These are phyloP conservation scores for Atethmia centrago DNA, from an alignment of 2,888 invertebrate genomes.

Conservation along the genomic window DNA sequence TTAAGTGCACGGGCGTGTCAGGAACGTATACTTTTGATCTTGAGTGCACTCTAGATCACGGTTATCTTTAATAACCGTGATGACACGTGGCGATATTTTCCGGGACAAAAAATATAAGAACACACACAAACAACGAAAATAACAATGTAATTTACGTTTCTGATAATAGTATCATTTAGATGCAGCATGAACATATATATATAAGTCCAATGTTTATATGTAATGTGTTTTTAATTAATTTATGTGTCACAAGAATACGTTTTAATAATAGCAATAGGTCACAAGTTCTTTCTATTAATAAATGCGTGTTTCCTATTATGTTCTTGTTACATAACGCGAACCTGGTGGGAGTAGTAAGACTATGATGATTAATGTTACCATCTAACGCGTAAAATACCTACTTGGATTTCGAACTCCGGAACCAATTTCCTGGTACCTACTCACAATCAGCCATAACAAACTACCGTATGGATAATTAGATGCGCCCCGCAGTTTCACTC, in stretches of 20 bases:
- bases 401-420: slow-evolving; percentile 11
- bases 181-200: slow-evolving; percentile 10
- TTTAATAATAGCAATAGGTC: slow-evolving; percentile 49
- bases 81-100: slow-evolving; percentile 33
- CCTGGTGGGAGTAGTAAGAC: background rate
- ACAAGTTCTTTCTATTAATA: slow-evolving; percentile 61
- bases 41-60: slow-evolving; percentile 16
- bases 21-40: slow-evolving; percentile 20
- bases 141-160: slow-evolving; percentile 40
- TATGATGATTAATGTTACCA: background rate
- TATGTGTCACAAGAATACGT: slow-evolving; percentile 52
- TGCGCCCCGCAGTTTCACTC: too few relatives aligned
- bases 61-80: slow-evolving; percentile 24
- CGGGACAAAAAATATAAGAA: slow-evolving; percentile 10
- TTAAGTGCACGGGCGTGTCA: slow-evolving; percentile 34
- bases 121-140: slow-evolving; percentile 19
- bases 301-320: slow-evolving; percentile 31
- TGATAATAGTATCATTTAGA: slow-evolving; percentile 33
- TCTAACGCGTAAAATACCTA: background rate
- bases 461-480: background rate
- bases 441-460: slow-evolving; percentile 2
- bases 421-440: slow-evolving; percentile 7
- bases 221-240: slow-evolving; percentile 62
- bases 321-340: slow-evolving; percentile 23
- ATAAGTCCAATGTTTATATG: slow-evolving; percentile 35